Base-by-base conservation (phyloP, 2,888 invertebrate species). In the Prostheceraeus crozeri region DNA sequence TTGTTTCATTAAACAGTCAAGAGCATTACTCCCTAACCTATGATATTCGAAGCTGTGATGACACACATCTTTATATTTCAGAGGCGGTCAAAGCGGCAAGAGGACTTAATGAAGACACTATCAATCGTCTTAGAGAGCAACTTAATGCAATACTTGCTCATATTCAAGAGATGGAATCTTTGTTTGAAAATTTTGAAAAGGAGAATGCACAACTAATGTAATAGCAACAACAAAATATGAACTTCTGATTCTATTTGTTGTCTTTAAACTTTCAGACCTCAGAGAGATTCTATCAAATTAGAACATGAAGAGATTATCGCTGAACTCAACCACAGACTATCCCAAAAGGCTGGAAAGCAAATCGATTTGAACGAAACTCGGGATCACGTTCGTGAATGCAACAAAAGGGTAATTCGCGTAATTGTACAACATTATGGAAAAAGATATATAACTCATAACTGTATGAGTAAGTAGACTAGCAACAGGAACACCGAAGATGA, bases 261-360 rank as follows among this genome's bases (percentile, higher is more conserved):
- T 33, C 8, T 33, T 33, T 33, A 33, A 11, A n/a, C 33, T 52
- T 59, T 27, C 54, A 75, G 75, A 30, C 75, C 75, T 14, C 70
- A 72, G 64, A 65, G 72, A 65, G 73, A 74, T 46, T 64, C 68
- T 8, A 65, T 75, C 16, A 64, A 70, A 57, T 67, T 71, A 40
- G 68, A 72, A 57, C 74, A 75, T 68, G 75, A 75, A 63, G 71
- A 74, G 51, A 72, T 73, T 35, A 72, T 75, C 35, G 69, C 70
- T 8, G 68, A 69, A 53, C 68, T 75, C n/a, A 75, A 75, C 64
- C 70, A 73, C 59, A 65, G 71, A 46, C 70, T 75, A 72, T 72
- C 74, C 27, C 72, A 72, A 53, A 75, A 75, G 65, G 75, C 75
- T 19, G 68, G 72, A 35, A 71, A 73, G 67, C 75, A 75, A 67